Conservation (phyloP, 2,797 vertebrate species). For the Bradypodion ventrale region DNA sequence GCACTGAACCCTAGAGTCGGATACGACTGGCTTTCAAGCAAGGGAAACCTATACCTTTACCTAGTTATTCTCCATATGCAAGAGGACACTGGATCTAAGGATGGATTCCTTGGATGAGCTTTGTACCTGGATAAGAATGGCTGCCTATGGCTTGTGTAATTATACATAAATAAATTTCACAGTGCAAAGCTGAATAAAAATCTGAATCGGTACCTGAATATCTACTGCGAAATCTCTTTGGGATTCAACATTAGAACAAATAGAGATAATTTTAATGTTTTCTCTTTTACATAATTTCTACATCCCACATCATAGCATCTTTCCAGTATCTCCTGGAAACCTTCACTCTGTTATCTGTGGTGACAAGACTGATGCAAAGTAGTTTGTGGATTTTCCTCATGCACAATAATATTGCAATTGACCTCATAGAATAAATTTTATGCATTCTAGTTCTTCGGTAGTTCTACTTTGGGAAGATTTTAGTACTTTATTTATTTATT, state of each 20-base stretch:
- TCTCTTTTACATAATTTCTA: neutral
- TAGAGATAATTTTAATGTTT: neutral
- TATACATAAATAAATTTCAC: neutral
- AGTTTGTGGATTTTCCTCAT: neutral
- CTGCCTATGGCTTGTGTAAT: neutral
- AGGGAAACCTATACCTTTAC: no score
- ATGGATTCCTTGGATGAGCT: no score
- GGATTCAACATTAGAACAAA: neutral
- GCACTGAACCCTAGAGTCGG: no score
- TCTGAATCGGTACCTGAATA: neutral
- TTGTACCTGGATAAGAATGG: neutral
- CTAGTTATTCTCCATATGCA: no score
- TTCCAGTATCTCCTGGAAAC: neutral
- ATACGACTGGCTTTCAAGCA: no score
- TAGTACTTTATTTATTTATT: no score
- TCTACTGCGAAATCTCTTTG: slow-evolving; percentile 5
- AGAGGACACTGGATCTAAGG: no score
- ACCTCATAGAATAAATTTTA: neutral
- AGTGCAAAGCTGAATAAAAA: neutral
- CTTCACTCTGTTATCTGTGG: neutral
- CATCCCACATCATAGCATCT: neutral
- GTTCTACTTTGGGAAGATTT: neutral
- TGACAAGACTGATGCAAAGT: neutral
- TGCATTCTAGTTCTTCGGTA: neutral
- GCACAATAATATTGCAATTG: neutral